phyloP scores from a whole-genome alignment of 2,797 vertebrate species.

The Acomys russatus region DNA sequence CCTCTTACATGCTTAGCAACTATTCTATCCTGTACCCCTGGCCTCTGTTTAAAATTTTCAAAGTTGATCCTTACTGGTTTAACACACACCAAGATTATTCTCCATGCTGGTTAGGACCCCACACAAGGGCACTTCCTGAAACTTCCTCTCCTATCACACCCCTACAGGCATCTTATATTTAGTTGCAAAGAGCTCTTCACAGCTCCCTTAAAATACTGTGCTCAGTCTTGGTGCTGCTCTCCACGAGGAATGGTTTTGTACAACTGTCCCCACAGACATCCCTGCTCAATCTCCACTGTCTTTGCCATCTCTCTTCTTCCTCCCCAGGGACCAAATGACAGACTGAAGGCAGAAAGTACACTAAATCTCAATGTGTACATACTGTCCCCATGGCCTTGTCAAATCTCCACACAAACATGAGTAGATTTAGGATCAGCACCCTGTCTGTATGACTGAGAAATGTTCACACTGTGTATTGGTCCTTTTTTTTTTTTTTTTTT shows the following conservation, averaged over 20 bases:
- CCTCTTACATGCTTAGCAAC: not conserved
- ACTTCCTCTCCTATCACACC: not conserved
- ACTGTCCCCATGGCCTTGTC: not conserved
- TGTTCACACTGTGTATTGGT: too few species aligned
- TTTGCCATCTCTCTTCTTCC: not conserved
- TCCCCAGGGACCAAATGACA: not conserved
- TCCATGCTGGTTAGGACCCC: not conserved
- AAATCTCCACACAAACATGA: not conserved
- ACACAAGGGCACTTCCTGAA: not conserved
- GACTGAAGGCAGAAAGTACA: not conserved
- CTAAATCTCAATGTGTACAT: rapidly evolving
- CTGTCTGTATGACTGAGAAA: not conserved
- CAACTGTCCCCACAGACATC: not conserved
- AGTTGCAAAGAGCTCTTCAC: not conserved
- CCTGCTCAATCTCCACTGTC: rapidly evolving
- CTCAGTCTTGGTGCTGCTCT: not conserved
- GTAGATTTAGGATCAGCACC: not conserved
- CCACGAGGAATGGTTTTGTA: not conserved
- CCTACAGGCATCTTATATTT: too few species aligned
- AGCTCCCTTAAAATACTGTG: not conserved
- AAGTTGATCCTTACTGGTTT: not conserved
- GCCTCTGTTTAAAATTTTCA: not conserved
- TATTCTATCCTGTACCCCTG: not conserved
- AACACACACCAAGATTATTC: not conserved
- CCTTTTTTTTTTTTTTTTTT: not conserved